Evolutionary conservation across 2,888 invertebrate genomes (phyloP).

Genomic region (Steromphala cineraria): DNA sequence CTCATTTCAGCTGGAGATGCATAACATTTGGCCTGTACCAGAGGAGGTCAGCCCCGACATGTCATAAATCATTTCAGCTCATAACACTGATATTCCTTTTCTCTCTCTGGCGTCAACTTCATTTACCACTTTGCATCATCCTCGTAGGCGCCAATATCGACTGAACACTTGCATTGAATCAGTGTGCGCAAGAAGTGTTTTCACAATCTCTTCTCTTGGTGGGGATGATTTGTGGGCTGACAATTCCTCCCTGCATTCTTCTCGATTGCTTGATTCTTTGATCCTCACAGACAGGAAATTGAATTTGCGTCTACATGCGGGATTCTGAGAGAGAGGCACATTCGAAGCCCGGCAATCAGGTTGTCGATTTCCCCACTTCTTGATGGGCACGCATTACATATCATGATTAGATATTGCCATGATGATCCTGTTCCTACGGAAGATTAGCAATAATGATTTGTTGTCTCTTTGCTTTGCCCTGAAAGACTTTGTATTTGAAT

Average conservation of each 20-base stretch:
- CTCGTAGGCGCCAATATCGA: neutral
- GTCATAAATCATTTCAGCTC: neutral
- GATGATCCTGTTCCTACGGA: neutral
- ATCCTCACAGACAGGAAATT: slow-evolving; percentile 15
- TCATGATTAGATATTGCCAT: neutral
- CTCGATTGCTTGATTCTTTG: neutral
- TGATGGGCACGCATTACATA: neutral
- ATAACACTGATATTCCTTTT: neutral
- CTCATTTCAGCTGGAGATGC: too few species aligned
- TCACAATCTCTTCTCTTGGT: neutral
- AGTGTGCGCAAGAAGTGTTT: neutral
- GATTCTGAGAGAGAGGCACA: neutral
- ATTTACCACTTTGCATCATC: neutral
- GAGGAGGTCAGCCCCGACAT: neutral
- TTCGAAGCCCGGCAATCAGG: slow-evolving; percentile 13
- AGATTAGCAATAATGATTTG: slow-evolving; percentile 15
- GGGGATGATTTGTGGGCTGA: neutral
- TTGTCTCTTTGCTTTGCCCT: neutral
- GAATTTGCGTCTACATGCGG: slow-evolving; percentile 17
- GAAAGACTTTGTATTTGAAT: too few species aligned
- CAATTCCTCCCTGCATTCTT: slow-evolving; percentile 12
- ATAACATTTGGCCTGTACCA: too few species aligned
- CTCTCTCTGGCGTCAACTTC: slow-evolving; percentile 6
- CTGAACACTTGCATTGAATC: neutral
- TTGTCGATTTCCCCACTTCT: neutral